These are phyloP conservation scores for Ectemnius continuus DNA, from an alignment of 2,888 invertebrate species.

Conservation along the genomic window DNA sequence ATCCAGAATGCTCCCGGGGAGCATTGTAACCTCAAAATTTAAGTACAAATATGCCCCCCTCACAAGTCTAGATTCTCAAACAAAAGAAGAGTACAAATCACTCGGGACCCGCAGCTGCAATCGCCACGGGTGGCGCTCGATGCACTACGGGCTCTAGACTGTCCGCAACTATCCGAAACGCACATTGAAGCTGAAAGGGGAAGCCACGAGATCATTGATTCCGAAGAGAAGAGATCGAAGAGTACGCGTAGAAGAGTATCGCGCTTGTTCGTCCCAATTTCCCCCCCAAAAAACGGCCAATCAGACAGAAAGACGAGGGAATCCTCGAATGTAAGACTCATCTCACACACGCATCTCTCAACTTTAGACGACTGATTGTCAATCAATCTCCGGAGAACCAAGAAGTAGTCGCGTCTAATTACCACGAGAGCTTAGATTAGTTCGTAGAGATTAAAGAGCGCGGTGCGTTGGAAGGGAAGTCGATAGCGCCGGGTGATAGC, in stretches of 20 bases:
- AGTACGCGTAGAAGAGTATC: too few relatives aligned
- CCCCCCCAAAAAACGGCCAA: constrained; percentile 30
- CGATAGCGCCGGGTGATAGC: constrained; percentile 25
- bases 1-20: background rate
- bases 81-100: background rate
- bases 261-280: constrained; percentile 45
- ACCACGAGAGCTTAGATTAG: constrained; percentile 1
- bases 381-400: background rate
- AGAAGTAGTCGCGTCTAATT: constrained; percentile 5
- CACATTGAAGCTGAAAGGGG: constrained; percentile 2
- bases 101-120: background rate
- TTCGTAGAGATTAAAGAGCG: background rate
- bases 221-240: too few relatives aligned
- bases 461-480: background rate
- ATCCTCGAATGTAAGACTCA: constrained; percentile 60
- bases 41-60: background rate
- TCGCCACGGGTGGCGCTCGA: background rate
- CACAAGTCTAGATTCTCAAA: background rate
- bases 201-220: background rate
- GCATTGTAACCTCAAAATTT: background rate
- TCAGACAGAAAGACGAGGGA: constrained; percentile 34
- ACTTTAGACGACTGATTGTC: constrained; percentile 40
- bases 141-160: background rate
- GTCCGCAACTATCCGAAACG: background rate
- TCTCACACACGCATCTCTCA: constrained; percentile 60